Conservation (phyloP, 2,113 vertebrate genomes). For the Heptranchias perlo region DNA sequence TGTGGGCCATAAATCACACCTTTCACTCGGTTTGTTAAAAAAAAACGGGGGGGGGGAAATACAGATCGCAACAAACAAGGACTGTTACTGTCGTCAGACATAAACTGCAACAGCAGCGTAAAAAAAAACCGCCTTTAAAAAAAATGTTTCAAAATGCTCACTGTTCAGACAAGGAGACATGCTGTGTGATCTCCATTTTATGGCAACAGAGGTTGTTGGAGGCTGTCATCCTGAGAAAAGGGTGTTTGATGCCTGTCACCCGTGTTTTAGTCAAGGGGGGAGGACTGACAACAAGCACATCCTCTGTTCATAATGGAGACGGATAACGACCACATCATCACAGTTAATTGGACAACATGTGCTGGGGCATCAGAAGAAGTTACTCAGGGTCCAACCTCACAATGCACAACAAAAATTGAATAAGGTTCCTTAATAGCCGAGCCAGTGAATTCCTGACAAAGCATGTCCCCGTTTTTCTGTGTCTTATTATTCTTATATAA, state of each 20-base stretch:
- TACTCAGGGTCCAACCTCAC: background rate
- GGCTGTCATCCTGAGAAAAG: background rate
- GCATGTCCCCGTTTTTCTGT: too few relatives aligned
- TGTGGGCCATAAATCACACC: constrained; percentile 17
- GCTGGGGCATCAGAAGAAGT: background rate
- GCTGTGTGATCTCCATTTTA: background rate
- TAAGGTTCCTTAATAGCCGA: background rate
- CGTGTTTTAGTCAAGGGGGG: background rate
- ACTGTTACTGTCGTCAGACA: background rate
- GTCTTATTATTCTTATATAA: too few relatives aligned
- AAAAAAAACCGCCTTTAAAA: background rate
- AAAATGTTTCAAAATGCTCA: background rate
- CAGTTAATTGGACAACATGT: background rate
- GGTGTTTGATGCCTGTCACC: background rate
- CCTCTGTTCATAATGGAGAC: background rate
- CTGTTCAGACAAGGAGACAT: background rate
- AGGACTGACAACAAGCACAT: background rate
- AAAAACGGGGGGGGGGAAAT: background rate
- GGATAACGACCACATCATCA: background rate
- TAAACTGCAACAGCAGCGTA: background rate
- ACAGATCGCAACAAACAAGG: background rate
- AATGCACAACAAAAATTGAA: background rate
- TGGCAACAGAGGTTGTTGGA: background rate
- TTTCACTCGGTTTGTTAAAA: background rate
- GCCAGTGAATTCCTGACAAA: background rate